A percentile compares a stretch with the other conserved stretches of the same genome.
Conservation (phyloP, 2,888 invertebrate genomes). For the Leuctra nigra region DNA sequence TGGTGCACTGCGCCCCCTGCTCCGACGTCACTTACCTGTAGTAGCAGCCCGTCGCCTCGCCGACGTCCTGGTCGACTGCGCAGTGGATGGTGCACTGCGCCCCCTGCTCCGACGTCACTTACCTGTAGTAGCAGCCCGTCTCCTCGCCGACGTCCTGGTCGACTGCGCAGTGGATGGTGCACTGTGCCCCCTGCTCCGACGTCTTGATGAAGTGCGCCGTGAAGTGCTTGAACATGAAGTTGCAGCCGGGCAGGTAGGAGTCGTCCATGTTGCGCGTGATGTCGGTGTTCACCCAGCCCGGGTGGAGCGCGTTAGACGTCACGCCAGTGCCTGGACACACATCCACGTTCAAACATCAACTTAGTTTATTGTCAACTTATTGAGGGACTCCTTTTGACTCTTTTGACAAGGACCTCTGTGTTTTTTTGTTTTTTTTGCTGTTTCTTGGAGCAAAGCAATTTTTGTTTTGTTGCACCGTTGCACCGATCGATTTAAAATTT, state of each 20-base stretch:
- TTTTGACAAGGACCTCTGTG: too few species aligned
- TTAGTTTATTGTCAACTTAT: too few species aligned
- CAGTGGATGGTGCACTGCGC: conserved; percentile 41
- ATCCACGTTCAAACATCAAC: too few species aligned
- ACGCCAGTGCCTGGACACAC: too few species aligned
- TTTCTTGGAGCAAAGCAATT: too few species aligned
- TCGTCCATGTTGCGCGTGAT: conserved; percentile 55
- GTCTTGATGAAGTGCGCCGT: conserved; percentile 35
- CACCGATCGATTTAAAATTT: too few species aligned
- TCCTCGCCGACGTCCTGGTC: conserved; percentile 39
- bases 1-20: conserved; percentile 40
- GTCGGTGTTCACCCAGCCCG: conserved; percentile 44
- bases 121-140: conserved; percentile 43
- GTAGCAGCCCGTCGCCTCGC: conserved; percentile 41
- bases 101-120: conserved; percentile 37
- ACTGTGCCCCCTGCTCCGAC: conserved; percentile 42
- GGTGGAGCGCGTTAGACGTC: conserved; percentile 24
- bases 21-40: conserved; percentile 39
- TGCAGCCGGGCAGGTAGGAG: conserved; percentile 44
- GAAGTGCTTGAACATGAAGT: conserved; percentile 38
- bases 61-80: conserved; percentile 35
- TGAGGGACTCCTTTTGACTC: too few species aligned
- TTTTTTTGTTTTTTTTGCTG: too few species aligned
- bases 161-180: conserved; percentile 41
- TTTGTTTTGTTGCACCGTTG: too few species aligned